Evolutionary conservation across 2,888 invertebrate species (phyloP).

Genomic region (Oligia latruncula): DNA sequence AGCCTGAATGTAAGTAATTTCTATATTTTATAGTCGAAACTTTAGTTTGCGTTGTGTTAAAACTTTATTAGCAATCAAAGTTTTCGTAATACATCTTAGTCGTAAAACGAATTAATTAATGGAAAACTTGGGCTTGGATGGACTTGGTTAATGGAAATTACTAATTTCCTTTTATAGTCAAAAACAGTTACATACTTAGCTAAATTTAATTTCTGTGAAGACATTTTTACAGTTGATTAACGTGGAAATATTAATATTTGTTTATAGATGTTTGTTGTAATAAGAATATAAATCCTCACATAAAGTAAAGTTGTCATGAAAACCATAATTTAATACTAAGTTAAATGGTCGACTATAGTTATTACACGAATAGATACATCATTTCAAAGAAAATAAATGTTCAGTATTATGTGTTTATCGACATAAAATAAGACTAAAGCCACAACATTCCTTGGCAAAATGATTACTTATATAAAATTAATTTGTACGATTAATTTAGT

Average conservation of each 20-base stretch:
- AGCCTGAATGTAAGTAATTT: constrained; percentile 64
- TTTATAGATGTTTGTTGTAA: background rate
- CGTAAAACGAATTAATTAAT: constrained; percentile 43
- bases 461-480: background rate
- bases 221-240: constrained; percentile 31
- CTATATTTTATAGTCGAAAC: constrained; percentile 69
- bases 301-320: background rate
- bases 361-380: background rate
- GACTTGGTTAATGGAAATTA: constrained; percentile 58
- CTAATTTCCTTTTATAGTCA: constrained; percentile 53
- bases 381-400: background rate
- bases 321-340: background rate
- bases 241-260: constrained; percentile 28
- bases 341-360: no score
- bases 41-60: constrained; percentile 62
- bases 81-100: constrained; percentile 54
- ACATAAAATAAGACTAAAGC: no score
- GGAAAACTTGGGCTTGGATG: no score
- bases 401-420: background rate
- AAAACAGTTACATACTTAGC: constrained; percentile 51
- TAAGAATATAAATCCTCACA: background rate
- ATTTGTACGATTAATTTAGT: no score
- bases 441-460: background rate
- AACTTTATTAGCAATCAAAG: constrained; percentile 65
- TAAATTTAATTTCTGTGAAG: constrained; percentile 26